Evolutionary conservation across 1,140 invertebrate species (phyloP).

Genomic region (Apis florea): DNA sequence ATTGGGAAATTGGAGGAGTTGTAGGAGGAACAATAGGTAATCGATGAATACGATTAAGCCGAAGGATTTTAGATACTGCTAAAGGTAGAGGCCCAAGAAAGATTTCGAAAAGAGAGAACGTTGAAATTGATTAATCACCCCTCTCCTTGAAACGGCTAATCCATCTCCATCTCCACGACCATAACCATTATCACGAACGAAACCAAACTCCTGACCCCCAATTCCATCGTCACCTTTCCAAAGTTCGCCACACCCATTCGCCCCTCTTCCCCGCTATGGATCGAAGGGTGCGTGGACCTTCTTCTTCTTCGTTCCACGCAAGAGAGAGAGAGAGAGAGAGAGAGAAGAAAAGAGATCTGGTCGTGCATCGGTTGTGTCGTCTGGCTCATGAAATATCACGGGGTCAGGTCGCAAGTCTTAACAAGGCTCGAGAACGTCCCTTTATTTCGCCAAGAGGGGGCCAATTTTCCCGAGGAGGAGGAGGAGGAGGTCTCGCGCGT

Average conservation of each 20-base stretch:
- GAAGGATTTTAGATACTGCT: not conserved
- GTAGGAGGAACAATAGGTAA: not conserved
- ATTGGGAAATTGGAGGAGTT: not conserved
- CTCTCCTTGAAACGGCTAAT: too few species aligned
- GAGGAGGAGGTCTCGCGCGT: conserved; percentile 16
- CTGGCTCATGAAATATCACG: conserved; percentile 65
- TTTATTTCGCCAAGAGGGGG: conserved; percentile 44
- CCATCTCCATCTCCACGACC: too few species aligned
- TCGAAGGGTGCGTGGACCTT: conserved; percentile 7
- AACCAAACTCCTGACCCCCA: not conserved
- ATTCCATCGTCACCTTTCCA: conserved; percentile 1
- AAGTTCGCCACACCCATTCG: conserved; percentile 11
- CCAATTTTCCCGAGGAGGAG: conserved; percentile 38
- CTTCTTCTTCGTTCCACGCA: too few species aligned
- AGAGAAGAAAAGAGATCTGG: not conserved
- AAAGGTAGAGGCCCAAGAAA: too few species aligned
- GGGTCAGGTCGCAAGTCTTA: conserved; percentile 61
- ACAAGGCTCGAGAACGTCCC: conserved; percentile 61
- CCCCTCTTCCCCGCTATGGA: not conserved
- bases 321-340: too few species aligned
- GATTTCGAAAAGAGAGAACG: too few species aligned
- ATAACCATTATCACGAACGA: too few species aligned
- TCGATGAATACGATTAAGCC: not conserved
- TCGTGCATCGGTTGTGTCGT: conserved; percentile 23
- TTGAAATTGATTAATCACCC: too few species aligned